Evolutionary conservation across 2,113 vertebrate species (phyloP), one percentile per base, ranked within the genome.

Genomic region (Tenrec ecaudatus): DNA sequence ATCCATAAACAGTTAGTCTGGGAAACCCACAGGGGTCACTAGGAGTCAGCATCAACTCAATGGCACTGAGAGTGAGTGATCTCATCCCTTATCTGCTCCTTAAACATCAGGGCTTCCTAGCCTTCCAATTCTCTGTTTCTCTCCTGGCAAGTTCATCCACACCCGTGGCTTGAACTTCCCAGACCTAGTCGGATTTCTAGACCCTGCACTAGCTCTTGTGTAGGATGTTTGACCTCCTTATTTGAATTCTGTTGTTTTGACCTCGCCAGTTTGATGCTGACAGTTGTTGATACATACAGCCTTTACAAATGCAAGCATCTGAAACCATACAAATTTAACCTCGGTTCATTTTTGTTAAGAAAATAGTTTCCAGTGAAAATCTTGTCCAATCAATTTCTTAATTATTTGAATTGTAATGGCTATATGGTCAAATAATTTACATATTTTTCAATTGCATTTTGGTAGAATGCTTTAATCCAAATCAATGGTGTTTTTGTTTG

Each of bases 391-490:
- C 47, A 53, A 47, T 83, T 93, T 89, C 62, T 86, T 91, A 36
- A 91, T 36, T 14, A 53, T 53, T 53, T 53, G 6, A 5, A 53
- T 53, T 53, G 1, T 12, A 53, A 53, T 53, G 47, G 47, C 47
- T 83, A 31, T 11, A n/a, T 9, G 47, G 10, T 84, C n/a, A 91
- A 87, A 86, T 12, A 20, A 57, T n/a, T 71, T 64, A 36, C 33
- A 29, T 68, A 11, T 90, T 92, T 87, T 90, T 83, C 33, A 73
- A 64, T 23, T 60, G 29, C 6, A 84, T 66, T 84, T 90, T 86
- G 86, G 82, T 94, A 82, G 87, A 43, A 92, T 71, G 68, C 79
- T 90, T 95, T 93, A 53, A 93, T 31, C 33, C 71, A 17, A 4
- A 87, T 77, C 31, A 88, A 71, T 79, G 12, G 75, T 76, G 93